These are phyloP conservation scores for Physella acuta DNA, from an alignment of 1,140 invertebrate species.

Conservation along the genomic window DNA sequence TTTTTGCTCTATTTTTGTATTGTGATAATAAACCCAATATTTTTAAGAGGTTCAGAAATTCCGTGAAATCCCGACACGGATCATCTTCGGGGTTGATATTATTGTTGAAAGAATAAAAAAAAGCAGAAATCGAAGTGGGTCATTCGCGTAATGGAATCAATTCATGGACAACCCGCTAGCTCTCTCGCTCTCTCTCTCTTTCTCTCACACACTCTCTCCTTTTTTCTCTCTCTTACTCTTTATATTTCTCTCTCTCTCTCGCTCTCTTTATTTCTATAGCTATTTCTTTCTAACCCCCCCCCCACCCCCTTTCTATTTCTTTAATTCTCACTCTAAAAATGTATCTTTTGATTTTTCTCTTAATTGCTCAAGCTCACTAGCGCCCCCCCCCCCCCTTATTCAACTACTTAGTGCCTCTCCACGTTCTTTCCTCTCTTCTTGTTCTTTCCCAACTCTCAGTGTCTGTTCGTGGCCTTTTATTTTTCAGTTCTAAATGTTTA, in stretches of 20 bases:
- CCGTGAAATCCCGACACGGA: not conserved
- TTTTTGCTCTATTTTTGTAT: not conserved
- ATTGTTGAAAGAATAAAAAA: not conserved
- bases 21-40: not conserved
- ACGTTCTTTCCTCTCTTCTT: too few relatives aligned
- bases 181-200: constrained; percentile 11
- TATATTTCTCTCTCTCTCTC: not conserved
- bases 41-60: not conserved
- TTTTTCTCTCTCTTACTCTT: not conserved
- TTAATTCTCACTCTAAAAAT: not conserved
- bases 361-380: not conserved
- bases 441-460: too few relatives aligned
- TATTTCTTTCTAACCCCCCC: not conserved
- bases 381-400: not conserved
- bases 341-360: not conserved
- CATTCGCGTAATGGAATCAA: too few relatives aligned
- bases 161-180: not conserved
- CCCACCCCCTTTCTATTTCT: not conserved
- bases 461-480: too few relatives aligned
- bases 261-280: not conserved
- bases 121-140: not conserved
- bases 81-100: too few relatives aligned
- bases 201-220: constrained; percentile 3
- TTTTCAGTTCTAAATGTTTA: too few relatives aligned
- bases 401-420: too few relatives aligned